A percentile compares a stretch with the other conserved stretches of the same genome.
phyloP scores from a whole-genome alignment of 1,140 invertebrate species.

The Cydia pomonella region DNA sequence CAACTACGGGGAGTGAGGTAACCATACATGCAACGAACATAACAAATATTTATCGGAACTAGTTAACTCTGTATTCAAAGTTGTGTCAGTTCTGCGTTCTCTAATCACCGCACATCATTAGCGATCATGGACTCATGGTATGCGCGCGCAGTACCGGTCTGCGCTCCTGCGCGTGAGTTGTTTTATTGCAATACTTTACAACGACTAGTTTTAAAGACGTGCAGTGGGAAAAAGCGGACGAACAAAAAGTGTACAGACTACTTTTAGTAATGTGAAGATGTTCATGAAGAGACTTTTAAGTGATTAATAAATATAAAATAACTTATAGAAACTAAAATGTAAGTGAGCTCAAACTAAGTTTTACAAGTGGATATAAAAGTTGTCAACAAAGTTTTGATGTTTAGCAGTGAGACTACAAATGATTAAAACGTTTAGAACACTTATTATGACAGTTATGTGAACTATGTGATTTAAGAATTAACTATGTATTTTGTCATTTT shows the following conservation, averaged over 20 bases:
- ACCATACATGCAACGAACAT: too few relatives aligned
- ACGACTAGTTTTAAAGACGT: not conserved
- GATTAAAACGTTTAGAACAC: not conserved
- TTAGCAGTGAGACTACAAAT: not conserved
- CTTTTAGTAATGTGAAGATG: not conserved
- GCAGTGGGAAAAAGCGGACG: not conserved
- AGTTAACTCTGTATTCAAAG: not conserved
- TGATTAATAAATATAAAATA: not conserved
- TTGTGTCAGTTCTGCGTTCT: not conserved
- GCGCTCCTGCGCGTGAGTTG: conserved; percentile 11
- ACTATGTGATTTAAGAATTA: not conserved
- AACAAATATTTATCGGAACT: too few relatives aligned
- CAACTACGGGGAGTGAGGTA: too few relatives aligned
- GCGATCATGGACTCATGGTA: not conserved
- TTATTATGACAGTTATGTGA: not conserved
- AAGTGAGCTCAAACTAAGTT: not conserved
- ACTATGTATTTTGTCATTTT: conserved; percentile 16
- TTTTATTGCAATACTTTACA: conserved; percentile 4
- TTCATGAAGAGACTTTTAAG: not conserved
- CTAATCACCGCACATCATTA: conserved; percentile 23
- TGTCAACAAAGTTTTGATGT: not conserved
- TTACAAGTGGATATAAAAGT: not conserved
- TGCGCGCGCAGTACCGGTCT: conserved; percentile 9
- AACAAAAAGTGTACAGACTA: not conserved
- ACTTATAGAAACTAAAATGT: not conserved